Conservation (phyloP, 2,113 vertebrate genomes). For the Amblyopsis rosae region DNA sequence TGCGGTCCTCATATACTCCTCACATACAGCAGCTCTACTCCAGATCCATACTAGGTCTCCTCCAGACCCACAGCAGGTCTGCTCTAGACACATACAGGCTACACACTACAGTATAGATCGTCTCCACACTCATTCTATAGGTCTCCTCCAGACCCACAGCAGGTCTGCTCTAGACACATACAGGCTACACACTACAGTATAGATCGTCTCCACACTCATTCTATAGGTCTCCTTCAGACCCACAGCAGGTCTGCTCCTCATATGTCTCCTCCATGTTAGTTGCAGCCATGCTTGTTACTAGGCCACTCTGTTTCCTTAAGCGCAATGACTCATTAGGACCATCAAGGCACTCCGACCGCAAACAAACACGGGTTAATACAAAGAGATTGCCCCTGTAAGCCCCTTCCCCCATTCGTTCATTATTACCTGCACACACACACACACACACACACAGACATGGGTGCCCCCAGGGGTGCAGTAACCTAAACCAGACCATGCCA, state of each 20-base stretch:
- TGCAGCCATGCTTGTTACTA: slow-evolving; percentile 60
- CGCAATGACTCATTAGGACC: slow-evolving; percentile 52
- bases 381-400: slow-evolving; percentile 12
- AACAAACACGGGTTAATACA: slow-evolving; percentile 34
- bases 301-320: slow-evolving; percentile 33
- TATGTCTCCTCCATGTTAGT: slow-evolving; percentile 44
- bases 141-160: no score
- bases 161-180: no score
- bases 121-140: no score
- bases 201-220: no score
- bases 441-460: background rate
- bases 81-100: no score
- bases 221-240: background rate
- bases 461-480: slow-evolving; percentile 42
- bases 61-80: background rate
- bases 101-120: no score
- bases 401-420: background rate
- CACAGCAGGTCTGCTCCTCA: slow-evolving; percentile 10
- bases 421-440: background rate
- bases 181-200: no score
- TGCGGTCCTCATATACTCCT: no score
- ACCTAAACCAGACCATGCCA: slow-evolving; percentile 42
- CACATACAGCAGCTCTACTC: no score
- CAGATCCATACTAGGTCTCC: no score
- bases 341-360: slow-evolving; percentile 13